Percentiles rank a stretch among this genome's conserved stretches.
Evolutionary conservation across 2,797 vertebrate genomes (phyloP).

Genomic region (Diceros bicornis): DNA sequence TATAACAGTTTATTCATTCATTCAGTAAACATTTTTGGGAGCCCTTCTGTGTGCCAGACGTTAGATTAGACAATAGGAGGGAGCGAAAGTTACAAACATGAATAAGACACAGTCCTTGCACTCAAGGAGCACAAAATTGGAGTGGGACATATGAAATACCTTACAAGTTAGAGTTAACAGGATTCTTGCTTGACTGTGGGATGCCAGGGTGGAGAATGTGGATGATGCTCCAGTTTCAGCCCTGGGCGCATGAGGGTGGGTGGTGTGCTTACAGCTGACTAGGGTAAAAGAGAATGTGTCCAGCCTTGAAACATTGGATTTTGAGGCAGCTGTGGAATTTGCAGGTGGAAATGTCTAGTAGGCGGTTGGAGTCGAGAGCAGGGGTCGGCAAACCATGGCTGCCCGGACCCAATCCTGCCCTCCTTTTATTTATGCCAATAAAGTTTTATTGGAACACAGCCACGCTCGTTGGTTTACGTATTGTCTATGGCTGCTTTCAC

Average conservation of each 20-base stretch:
- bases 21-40: neutral
- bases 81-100: neutral
- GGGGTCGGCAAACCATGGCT: neutral
- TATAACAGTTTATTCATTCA: neutral
- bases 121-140: neutral
- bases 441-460: slow-evolving; percentile 2
- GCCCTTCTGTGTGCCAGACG: neutral
- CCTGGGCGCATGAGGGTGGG: accelerated
- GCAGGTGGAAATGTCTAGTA: neutral
- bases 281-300: neutral
- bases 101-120: neutral
- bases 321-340: neutral
- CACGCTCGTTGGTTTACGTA: neutral
- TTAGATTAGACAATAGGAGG: neutral
- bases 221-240: neutral
- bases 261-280: neutral
- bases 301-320: neutral
- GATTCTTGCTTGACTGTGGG: neutral
- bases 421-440: neutral
- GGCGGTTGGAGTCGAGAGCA: neutral
- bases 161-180: neutral
- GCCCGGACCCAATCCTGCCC: neutral
- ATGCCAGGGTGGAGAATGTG: neutral
- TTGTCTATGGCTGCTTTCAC: neutral
- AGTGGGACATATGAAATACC: neutral